Base-by-base conservation (phyloP, 2,113 vertebrate genomes). In the Gavialis gangeticus region DNA sequence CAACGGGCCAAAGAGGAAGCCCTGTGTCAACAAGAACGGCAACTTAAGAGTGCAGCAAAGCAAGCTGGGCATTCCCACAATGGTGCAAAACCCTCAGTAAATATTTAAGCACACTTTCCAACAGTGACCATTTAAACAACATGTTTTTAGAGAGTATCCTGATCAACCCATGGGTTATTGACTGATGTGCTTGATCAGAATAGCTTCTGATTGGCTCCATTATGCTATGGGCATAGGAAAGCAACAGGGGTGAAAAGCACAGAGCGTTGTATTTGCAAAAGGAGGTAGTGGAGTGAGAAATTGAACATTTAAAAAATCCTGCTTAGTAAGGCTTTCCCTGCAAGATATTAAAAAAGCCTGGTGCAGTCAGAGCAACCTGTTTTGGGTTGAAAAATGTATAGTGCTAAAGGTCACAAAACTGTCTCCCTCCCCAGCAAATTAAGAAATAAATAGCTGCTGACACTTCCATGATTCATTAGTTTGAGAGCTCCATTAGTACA, bases 361-460 rank as follows among this genome's bases (percentile, higher is more conserved):
- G 76, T 97, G 85, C 59, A 56, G 96, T 63, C 86, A 16, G 71
- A 78, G 91, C 66, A 79, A 67, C 66, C 62, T 89, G 87, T 95
- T 96, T 90, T 79, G 46, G 84, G 71, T 80, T 80, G 76, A 92
- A 91, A 96, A 90, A 63, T 66, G 79, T 34, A 92, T 94, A 82
- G 92, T 93, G 78, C 89, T 91, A 95, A 96, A 97, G 89, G 93
- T 92, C 75, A 92, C 64, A 92, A 67, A 90, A 91, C 75, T 79
- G 37, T 95, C 78, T 96, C 62, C 82, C 67, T 62, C 87, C 83
- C 76, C 24, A 79, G 84, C 60, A 69, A 84, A 92, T 93, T 64
- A 91, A 85, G 94, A 91, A 94, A 93, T 79, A 95, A 92, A 94
- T 76, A 87, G 92, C 82, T 94, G 89, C 86, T 75, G 88, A 94